Evolutionary conservation across 1,140 invertebrate species (phyloP).

Genomic region (Holcopasites calliopsidis): DNA sequence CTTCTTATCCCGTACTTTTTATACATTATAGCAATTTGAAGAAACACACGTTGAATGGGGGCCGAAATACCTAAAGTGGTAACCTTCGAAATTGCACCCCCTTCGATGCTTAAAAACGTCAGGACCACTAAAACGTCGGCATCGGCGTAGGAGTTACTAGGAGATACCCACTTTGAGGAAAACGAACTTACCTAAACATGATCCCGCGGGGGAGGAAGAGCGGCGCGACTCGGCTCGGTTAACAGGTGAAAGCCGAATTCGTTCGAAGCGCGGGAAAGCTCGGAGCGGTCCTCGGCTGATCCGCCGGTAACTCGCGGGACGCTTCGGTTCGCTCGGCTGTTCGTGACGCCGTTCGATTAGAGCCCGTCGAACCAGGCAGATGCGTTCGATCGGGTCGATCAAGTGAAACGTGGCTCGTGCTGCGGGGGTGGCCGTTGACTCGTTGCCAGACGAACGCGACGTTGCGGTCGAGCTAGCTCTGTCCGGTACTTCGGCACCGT

Average conservation of each 20-base stretch:
- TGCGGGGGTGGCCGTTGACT: not conserved
- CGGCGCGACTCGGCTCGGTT: constrained; percentile 29
- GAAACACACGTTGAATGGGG: no score
- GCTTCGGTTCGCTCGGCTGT: not conserved
- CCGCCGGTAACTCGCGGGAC: not conserved
- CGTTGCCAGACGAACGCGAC: constrained; percentile 55
- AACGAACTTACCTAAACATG: constrained; percentile 28
- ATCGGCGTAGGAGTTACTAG: no score
- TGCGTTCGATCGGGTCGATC: not conserved
- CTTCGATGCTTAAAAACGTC: no score
- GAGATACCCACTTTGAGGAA: no score
- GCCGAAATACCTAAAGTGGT: no score
- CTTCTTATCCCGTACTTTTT: no score
- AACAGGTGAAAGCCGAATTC: constrained; percentile 50
- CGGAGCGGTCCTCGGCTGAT: not conserved
- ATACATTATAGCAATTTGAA: no score
- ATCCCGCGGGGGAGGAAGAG: not conserved
- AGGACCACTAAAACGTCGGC: no score
- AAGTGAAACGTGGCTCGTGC: constrained; percentile 19
- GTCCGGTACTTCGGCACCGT: constrained; percentile 73
- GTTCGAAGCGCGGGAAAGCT: constrained; percentile 47
- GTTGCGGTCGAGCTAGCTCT: constrained; percentile 76
- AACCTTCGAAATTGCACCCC: no score
- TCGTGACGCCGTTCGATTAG: not conserved
- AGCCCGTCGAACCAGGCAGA: not conserved